phyloP scores from a whole-genome alignment of 2,113 vertebrate species.

The Arvicanthis niloticus region DNA sequence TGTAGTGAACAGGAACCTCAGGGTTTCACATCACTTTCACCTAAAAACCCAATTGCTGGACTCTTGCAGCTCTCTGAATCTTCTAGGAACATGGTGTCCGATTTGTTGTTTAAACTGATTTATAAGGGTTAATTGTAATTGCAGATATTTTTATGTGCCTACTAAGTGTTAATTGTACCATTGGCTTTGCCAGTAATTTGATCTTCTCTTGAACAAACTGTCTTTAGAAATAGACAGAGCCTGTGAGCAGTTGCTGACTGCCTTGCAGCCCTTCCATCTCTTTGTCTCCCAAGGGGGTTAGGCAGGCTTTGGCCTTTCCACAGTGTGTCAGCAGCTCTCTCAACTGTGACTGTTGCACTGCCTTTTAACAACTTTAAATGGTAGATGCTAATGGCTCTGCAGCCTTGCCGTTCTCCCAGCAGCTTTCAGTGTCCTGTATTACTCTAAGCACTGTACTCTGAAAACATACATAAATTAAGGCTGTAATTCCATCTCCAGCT shows the following conservation, averaged over 20 bases:
- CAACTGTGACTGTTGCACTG: constrained; percentile 50
- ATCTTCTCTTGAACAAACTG: constrained; percentile 20
- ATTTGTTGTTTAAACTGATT: constrained; percentile 47
- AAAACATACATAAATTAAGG: constrained; percentile 76
- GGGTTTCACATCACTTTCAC: background rate
- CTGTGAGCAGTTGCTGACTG: background rate
- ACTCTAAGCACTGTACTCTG: constrained; percentile 71
- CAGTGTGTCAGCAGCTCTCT: constrained; percentile 51
- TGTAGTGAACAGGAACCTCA: background rate
- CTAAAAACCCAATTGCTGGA: background rate
- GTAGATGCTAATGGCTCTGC: constrained; percentile 71
- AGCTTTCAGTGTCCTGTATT: constrained; percentile 52
- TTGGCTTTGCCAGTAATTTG: background rate
- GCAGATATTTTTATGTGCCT: constrained; percentile 51
- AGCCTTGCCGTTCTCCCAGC: constrained; percentile 59
- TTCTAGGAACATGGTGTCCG: background rate
- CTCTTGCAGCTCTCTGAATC: background rate
- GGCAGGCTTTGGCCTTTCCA: constrained; percentile 9
- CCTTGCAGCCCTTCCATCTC: background rate
- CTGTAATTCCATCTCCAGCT: constrained; percentile 65
- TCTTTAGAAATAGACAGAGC: constrained; percentile 6
- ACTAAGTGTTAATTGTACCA: constrained; percentile 64
- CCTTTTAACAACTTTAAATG: constrained; percentile 73
- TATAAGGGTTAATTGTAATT: constrained; percentile 20
- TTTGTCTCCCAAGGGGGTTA: background rate